phyloP scores from a whole-genome alignment of 1,140 invertebrate species.

The Plectus sambesii region DNA sequence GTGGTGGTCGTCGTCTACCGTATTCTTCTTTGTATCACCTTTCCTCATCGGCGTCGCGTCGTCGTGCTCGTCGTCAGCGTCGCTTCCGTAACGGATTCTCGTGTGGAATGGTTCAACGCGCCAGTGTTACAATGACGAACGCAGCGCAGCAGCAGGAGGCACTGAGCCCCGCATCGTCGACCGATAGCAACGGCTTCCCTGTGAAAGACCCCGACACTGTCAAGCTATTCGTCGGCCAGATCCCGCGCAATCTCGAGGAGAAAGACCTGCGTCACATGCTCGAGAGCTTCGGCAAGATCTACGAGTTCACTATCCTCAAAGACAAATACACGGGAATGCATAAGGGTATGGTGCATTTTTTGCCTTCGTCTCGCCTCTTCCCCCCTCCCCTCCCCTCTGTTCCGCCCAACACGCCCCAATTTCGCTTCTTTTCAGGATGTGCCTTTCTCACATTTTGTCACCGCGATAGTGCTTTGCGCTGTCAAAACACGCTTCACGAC shows the following conservation, averaged over 20 bases:
- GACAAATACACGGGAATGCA: conserved; percentile 84
- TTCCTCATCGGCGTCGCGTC: too few species aligned
- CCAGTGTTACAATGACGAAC: too few species aligned
- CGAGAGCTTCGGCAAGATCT: conserved; percentile 81
- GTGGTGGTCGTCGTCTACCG: too few species aligned
- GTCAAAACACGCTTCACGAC: conserved; percentile 83
- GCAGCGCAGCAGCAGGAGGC: too few species aligned
- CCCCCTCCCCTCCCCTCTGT: too few species aligned
- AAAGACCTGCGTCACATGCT: conserved; percentile 76
- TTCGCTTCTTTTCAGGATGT: conserved; percentile 65
- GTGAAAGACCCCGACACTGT: conserved; percentile 42
- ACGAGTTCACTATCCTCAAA: conserved; percentile 81
- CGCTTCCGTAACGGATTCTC: too few species aligned
- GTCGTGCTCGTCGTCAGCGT: too few species aligned
- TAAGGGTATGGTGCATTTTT: conserved; percentile 58
- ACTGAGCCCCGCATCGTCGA: too few species aligned
- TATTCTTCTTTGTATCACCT: too few species aligned
- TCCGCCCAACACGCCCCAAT: too few species aligned
- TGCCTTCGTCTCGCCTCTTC: too few species aligned
- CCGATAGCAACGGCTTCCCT: conserved; percentile 43
- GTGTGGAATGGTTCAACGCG: too few species aligned
- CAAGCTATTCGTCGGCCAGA: conserved; percentile 54
- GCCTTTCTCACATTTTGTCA: conserved; percentile 92
- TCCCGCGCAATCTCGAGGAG: conserved; percentile 75
- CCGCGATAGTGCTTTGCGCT: conserved; percentile 77